Conservation (phyloP, 2,797 vertebrate genomes). For the Holocentrus rufus region DNA sequence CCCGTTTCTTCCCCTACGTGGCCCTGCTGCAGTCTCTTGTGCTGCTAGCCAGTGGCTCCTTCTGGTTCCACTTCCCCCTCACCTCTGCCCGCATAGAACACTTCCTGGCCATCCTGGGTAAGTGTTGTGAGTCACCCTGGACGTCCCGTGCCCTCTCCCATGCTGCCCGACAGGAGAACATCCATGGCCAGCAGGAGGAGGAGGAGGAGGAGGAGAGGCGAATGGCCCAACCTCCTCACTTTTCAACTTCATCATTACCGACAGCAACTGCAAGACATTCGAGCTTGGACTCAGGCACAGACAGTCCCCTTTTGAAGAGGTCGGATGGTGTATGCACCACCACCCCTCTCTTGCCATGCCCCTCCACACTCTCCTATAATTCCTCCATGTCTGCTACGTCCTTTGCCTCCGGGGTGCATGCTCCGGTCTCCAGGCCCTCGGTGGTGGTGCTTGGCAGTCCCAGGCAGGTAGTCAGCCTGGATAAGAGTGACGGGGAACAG, state of each 20-base stretch:
- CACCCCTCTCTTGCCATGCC: constrained; percentile 70
- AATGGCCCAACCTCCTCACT: constrained; percentile 2
- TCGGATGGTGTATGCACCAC: constrained; percentile 32
- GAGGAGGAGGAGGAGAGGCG: constrained; percentile 29
- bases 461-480: constrained; percentile 73
- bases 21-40: constrained; percentile 83
- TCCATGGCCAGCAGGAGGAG: constrained; percentile 39
- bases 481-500: constrained; percentile 85
- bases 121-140: constrained; percentile 88
- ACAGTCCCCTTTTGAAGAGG: constrained; percentile 74
- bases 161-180: constrained; percentile 79
- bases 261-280: constrained; percentile 38
- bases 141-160: constrained; percentile 84
- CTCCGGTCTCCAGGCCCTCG: constrained; percentile 22
- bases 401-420: constrained; percentile 24
- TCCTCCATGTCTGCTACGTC: constrained; percentile 61
- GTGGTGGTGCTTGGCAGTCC: constrained; percentile 52
- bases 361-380: constrained; percentile 66
- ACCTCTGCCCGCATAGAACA: constrained; percentile 87
- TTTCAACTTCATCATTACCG: constrained; percentile 27
- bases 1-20: constrained; percentile 86
- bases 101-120: constrained; percentile 84
- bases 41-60: constrained; percentile 84
- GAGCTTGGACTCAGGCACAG: constrained; percentile 71
- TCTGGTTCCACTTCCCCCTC: constrained; percentile 88